Evolutionary conservation across 1,140 invertebrate genomes (phyloP).

Genomic region (Araneus ventricosus): DNA sequence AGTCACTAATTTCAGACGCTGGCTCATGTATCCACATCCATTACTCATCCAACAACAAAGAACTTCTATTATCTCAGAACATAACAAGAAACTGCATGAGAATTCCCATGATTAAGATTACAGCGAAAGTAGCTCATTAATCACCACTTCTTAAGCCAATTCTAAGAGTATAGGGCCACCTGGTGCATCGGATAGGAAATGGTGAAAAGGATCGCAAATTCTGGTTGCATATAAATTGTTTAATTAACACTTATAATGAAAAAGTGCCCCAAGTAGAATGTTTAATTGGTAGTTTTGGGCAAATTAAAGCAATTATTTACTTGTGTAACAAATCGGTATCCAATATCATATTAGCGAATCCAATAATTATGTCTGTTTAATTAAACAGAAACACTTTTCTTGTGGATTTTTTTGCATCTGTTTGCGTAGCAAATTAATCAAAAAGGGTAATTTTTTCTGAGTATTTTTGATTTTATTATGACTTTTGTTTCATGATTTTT

Average conservation of each 20-base stretch:
- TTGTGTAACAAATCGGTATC: too few relatives aligned
- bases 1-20: neutral
- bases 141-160: neutral
- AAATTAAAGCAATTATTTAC: too few relatives aligned
- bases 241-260: neutral
- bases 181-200: neutral
- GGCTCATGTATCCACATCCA: neutral
- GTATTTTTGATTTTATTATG: too few relatives aligned
- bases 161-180: neutral
- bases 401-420: too few relatives aligned
- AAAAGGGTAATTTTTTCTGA: too few relatives aligned
- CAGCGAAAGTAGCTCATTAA: neutral
- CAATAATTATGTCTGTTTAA: too few relatives aligned
- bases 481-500: too few relatives aligned
- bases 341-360: too few relatives aligned
- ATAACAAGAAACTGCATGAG: conserved; percentile 3
- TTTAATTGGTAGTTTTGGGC: too few relatives aligned
- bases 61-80: neutral
- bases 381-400: too few relatives aligned
- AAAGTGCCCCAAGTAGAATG: neutral
- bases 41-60: conserved; percentile 13
- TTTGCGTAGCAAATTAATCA: too few relatives aligned
- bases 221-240: neutral
- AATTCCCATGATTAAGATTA: neutral
- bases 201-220: neutral